Evolutionary conservation across 2,113 vertebrate species (phyloP).

Genomic region (Penelope pileata): DNA sequence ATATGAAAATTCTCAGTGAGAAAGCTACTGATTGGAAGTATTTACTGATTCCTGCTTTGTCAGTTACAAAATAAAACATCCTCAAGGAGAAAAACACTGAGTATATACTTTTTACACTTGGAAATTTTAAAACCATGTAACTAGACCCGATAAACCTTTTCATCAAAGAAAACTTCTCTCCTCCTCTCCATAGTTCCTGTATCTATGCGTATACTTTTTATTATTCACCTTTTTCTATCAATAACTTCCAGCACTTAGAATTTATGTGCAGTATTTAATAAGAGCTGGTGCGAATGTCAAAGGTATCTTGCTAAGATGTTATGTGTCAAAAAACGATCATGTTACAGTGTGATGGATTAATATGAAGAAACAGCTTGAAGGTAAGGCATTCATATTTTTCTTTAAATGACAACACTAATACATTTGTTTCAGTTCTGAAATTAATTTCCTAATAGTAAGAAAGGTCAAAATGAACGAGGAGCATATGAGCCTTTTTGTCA

Average conservation of each 20-base stretch:
- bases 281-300: constrained; percentile 52
- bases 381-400: constrained; percentile 81
- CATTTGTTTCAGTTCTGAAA: constrained; percentile 94
- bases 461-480: constrained; percentile 92
- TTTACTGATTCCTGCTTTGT: background rate
- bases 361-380: constrained; percentile 82
- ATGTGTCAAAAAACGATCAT: constrained; percentile 72
- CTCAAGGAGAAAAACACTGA: background rate
- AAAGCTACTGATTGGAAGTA: background rate
- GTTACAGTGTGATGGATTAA: constrained; percentile 79
- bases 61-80: background rate
- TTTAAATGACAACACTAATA: constrained; percentile 89
- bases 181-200: background rate
- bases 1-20: background rate
- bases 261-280: constrained; percentile 70
- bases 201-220: background rate
- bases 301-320: constrained; percentile 74
- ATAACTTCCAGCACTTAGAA: constrained; percentile 48
- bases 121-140: background rate
- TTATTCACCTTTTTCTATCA: constrained; percentile 12
- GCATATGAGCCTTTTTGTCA: constrained; percentile 90
- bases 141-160: constrained; percentile 5
- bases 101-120: background rate
- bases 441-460: constrained; percentile 98
- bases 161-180: background rate